Percentiles rank a stretch among this genome's conserved stretches.
phyloP scores from a whole-genome alignment of 2,113 vertebrate species.

The Pitta sordida region DNA sequence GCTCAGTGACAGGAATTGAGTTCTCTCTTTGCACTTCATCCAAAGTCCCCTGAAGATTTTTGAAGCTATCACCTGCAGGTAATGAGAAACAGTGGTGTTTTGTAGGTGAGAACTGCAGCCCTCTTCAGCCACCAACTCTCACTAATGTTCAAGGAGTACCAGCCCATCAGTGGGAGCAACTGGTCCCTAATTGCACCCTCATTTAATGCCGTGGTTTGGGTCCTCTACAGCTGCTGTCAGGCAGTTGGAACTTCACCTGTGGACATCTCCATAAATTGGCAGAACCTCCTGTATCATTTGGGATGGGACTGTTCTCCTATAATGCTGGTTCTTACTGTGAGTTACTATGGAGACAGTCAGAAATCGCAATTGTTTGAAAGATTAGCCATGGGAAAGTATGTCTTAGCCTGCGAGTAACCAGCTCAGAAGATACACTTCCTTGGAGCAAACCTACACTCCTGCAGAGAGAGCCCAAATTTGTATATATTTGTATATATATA shows the following conservation, averaged over 20 bases:
- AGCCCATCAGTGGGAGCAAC: background rate
- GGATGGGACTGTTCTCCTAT: background rate
- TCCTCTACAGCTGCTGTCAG: background rate
- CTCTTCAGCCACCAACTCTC: background rate
- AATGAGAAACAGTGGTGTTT: background rate
- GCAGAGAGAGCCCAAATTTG: background rate
- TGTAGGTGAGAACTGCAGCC: background rate
- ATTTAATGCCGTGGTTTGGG: background rate
- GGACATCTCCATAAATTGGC: background rate
- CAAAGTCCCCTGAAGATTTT: background rate
- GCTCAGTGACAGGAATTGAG: background rate
- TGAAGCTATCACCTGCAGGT: background rate
- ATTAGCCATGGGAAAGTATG: background rate
- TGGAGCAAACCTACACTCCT: background rate
- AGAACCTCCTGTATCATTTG: background rate
- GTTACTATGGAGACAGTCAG: background rate
- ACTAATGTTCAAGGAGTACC: background rate
- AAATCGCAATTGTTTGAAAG: background rate
- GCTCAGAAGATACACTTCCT: background rate
- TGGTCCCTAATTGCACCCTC: background rate
- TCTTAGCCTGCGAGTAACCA: background rate
- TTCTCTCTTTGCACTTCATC: background rate
- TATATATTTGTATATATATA: no score
- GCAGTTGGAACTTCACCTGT: background rate
- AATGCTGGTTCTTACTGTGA: background rate